Conservation (phyloP, 2,888 invertebrate genomes). For the Dusona sp. region DNA sequence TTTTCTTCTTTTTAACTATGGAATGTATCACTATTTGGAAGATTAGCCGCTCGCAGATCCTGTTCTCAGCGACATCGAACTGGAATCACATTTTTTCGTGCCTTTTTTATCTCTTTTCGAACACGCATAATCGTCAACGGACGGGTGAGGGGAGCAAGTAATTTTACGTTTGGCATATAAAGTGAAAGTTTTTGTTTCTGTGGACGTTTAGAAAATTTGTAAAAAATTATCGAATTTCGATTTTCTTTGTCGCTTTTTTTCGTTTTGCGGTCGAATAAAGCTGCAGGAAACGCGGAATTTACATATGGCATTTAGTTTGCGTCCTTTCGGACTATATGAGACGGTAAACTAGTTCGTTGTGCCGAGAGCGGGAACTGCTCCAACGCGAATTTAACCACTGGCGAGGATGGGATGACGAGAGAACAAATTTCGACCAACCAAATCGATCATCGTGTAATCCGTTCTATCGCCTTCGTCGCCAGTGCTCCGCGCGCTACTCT, state of each 20-base stretch:
- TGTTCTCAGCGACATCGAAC: slow-evolving; percentile 69
- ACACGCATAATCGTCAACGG: slow-evolving; percentile 54
- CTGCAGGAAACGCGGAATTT: neutral
- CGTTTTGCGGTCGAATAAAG: slow-evolving; percentile 11
- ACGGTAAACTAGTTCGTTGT: slow-evolving; percentile 65
- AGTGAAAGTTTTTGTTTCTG: neutral
- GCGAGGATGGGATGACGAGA: slow-evolving; percentile 72
- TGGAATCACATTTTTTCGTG: slow-evolving; percentile 51
- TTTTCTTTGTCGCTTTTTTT: slow-evolving; percentile 8
- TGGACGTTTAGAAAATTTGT: slow-evolving; percentile 10
- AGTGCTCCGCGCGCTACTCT: slow-evolving; percentile 66
- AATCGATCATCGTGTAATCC: slow-evolving; percentile 75
- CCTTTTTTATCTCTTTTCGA: neutral
- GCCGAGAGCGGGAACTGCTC: slow-evolving; percentile 68
- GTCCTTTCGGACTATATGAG: slow-evolving; percentile 36
- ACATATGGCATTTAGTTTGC: too few relatives aligned
- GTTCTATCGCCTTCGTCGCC: slow-evolving; percentile 73
- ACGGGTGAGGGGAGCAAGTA: slow-evolving; percentile 67
- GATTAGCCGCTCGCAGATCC: slow-evolving; percentile 77
- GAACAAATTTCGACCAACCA: slow-evolving; percentile 76
- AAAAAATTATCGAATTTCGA: slow-evolving; percentile 32
- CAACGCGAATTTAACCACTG: slow-evolving; percentile 57
- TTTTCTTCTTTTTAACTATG: slow-evolving; percentile 76
- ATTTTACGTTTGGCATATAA: slow-evolving; percentile 38
- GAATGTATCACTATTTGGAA: slow-evolving; percentile 83